Conservation (phyloP, 2,888 invertebrate genomes). For the Platycnemis pennipes region DNA sequence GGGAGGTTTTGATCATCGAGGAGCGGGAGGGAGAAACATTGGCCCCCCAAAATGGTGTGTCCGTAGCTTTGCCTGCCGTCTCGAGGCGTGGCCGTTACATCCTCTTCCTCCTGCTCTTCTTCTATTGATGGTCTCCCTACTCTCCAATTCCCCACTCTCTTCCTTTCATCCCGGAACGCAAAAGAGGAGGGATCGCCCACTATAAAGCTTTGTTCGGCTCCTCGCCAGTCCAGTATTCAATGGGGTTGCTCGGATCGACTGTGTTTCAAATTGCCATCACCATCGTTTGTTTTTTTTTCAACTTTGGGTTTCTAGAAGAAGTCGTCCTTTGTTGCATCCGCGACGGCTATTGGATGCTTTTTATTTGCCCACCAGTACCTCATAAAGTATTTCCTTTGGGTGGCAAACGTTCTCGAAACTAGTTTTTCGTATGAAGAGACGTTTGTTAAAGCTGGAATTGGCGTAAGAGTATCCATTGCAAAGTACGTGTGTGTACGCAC, state of each 20-base stretch:
- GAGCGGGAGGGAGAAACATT: too few species aligned
- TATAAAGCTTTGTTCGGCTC: background rate
- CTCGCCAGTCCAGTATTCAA: background rate
- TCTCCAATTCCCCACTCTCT: background rate
- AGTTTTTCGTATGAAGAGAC: background rate
- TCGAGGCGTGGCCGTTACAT: too few species aligned
- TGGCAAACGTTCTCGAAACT: background rate
- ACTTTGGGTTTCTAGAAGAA: background rate
- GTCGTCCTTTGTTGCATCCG: background rate
- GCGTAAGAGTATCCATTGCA: too few species aligned
- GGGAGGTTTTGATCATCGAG: too few species aligned
- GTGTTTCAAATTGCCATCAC: background rate
- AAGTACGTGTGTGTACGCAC: too few species aligned
- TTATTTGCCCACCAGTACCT: background rate
- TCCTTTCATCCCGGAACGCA: background rate
- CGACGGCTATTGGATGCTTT: background rate
- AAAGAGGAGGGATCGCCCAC: background rate
- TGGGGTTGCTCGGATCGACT: background rate
- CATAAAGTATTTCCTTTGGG: background rate
- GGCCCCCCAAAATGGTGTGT: too few species aligned
- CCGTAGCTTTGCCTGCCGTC: too few species aligned
- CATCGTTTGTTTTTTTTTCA: background rate
- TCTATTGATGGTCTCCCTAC: too few species aligned
- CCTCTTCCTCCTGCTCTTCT: background rate
- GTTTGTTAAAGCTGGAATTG: too few species aligned